Percentiles rank a stretch among this genome's conserved stretches.
Conservation (phyloP, 2,888 invertebrate genomes). For the Plusia festucae region DNA sequence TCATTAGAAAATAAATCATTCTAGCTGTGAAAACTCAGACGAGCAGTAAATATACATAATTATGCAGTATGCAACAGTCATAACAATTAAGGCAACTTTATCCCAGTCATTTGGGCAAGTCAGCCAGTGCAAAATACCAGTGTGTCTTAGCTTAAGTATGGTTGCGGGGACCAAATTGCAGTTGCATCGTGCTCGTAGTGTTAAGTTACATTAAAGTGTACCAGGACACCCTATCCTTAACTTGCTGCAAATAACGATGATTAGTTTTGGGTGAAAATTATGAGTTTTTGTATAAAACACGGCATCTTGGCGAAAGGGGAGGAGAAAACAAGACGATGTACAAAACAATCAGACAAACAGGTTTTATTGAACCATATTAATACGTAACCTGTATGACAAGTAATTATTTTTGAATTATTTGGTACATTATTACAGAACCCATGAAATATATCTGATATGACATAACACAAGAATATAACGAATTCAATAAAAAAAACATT, state of each 20-base stretch:
- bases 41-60: not conserved
- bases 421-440: too few species aligned
- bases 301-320: not conserved
- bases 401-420: too few species aligned
- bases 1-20: too few species aligned
- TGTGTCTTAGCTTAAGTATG: conserved; percentile 1
- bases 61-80: not conserved
- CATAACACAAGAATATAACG: too few species aligned
- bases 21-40: too few species aligned
- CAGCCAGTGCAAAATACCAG: not conserved
- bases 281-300: not conserved
- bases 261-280: not conserved
- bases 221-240: not conserved
- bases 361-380: too few species aligned
- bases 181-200: not conserved
- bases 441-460: too few species aligned
- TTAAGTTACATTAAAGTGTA: not conserved
- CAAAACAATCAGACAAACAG: too few species aligned
- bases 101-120: not conserved
- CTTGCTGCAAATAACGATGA: conserved; percentile 2
- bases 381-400: too few species aligned
- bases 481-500: too few species aligned
- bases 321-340: not conserved
- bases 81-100: conserved; percentile 2
- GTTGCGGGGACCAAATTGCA: conserved; percentile 2